Percentiles rank a stretch among this genome's conserved stretches.
Evolutionary conservation across 2,113 vertebrate species (phyloP).

Genomic region (Bettongia penicillata): DNA sequence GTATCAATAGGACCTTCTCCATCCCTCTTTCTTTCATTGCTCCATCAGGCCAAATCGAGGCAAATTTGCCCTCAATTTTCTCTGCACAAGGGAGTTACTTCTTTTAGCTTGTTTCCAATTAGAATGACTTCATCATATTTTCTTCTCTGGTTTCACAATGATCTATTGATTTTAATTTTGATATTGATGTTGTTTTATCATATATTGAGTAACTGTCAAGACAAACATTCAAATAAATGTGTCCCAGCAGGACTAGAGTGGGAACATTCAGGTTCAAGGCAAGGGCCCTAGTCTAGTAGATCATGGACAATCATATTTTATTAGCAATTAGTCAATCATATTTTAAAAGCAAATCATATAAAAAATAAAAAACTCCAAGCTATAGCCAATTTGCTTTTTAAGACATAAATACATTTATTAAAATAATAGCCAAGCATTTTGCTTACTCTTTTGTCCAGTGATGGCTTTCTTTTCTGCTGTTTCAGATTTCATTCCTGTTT

Average conservation of each 20-base stretch:
- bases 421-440: neutral
- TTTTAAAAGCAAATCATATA: neutral
- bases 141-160: neutral
- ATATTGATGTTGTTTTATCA: neutral
- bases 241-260: neutral
- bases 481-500: neutral
- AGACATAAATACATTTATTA: neutral
- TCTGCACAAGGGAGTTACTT: neutral
- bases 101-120: neutral
- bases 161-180: neutral
- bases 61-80: neutral
- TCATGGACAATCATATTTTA: too few relatives aligned
- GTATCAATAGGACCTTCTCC: neutral
- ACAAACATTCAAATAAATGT: neutral
- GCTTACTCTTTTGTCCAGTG: neutral
- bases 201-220: neutral
- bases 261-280: neutral
- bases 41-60: neutral
- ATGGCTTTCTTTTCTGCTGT: neutral
- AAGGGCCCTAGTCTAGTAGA: neutral
- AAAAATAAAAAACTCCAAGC: neutral
- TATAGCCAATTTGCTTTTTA: neutral
- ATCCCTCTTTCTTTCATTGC: neutral
- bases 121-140: neutral
- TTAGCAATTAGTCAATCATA: too few relatives aligned